phyloP scores from a whole-genome alignment of 2,888 invertebrate genomes.

The Lobophora halterata region DNA sequence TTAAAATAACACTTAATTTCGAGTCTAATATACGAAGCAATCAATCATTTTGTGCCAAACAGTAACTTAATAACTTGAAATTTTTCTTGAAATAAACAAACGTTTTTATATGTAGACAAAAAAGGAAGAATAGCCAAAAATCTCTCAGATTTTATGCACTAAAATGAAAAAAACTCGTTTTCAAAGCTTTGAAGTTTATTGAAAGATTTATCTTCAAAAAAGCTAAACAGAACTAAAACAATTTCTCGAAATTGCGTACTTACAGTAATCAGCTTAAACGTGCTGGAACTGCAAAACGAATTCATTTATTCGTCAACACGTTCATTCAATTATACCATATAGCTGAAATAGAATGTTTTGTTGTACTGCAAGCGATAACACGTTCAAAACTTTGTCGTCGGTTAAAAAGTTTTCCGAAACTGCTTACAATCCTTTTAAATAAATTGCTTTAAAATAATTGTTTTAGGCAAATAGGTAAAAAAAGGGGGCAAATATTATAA shows the following conservation, averaged over 20 bases:
- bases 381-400: too few species aligned
- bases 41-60: slow-evolving; percentile 51
- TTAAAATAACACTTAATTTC: slow-evolving; percentile 65
- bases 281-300: slow-evolving; percentile 13
- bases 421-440: slow-evolving; percentile 1
- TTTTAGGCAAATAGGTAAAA: too few species aligned
- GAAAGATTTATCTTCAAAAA: too few species aligned
- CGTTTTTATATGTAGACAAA: too few species aligned
- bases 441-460: too few species aligned
- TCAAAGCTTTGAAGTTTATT: too few species aligned
- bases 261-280: slow-evolving; percentile 8
- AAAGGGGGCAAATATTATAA: too few species aligned
- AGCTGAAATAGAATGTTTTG: slow-evolving; percentile 3
- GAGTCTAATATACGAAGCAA: slow-evolving; percentile 64
- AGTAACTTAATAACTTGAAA: slow-evolving; percentile 2
- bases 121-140: too few species aligned
- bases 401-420: not conserved
- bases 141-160: too few species aligned
- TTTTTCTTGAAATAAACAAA: not conserved
- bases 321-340: slow-evolving; percentile 16
- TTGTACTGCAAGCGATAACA: slow-evolving; percentile 2
- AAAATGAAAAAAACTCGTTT: not conserved
- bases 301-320: slow-evolving; percentile 20
- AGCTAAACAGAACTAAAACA: not conserved
- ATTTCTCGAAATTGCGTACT: not conserved